Conservation (phyloP, 2,113 vertebrate species). For the Scartelaos histophorus region DNA sequence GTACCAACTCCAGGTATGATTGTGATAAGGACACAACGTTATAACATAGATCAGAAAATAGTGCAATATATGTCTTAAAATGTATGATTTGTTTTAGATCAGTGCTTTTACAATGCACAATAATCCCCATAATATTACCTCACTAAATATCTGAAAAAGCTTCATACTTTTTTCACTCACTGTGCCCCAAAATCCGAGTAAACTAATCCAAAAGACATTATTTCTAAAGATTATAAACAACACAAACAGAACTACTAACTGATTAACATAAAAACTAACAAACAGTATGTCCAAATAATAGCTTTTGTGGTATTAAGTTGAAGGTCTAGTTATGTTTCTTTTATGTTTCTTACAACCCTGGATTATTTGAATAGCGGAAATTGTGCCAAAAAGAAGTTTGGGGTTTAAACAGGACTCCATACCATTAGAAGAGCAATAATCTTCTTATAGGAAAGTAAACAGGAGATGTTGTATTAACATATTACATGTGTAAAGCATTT, state of each 20-base stretch:
- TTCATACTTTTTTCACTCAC: too few relatives aligned
- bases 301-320: slow-evolving; percentile 47
- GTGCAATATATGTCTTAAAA: too few relatives aligned
- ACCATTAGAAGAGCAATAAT: slow-evolving; percentile 64
- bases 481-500: slow-evolving; percentile 61
- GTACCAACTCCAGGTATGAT: too few relatives aligned
- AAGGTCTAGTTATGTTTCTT: slow-evolving; percentile 50
- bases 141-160: too few relatives aligned
- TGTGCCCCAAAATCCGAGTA: background rate
- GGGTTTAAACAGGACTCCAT: slow-evolving; percentile 34
- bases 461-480: slow-evolving; percentile 59
- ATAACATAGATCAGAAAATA: too few relatives aligned
- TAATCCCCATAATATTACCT: background rate
- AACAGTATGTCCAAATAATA: slow-evolving; percentile 58
- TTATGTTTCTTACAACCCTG: slow-evolving; percentile 40
- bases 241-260: slow-evolving; percentile 24
- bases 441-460: slow-evolving; percentile 59
- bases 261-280: slow-evolving; percentile 67
- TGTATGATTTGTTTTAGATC: too few relatives aligned
- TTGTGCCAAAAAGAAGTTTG: slow-evolving; percentile 64
- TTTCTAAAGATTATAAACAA: background rate
- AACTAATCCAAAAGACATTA: background rate
- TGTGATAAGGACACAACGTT: too few relatives aligned
- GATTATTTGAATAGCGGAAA: slow-evolving; percentile 59
- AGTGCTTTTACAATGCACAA: background rate